A percentile compares a stretch with the other conserved stretches of the same genome.
phyloP scores from a whole-genome alignment of 1,140 invertebrate genomes.

The Sinonovacula constricta region DNA sequence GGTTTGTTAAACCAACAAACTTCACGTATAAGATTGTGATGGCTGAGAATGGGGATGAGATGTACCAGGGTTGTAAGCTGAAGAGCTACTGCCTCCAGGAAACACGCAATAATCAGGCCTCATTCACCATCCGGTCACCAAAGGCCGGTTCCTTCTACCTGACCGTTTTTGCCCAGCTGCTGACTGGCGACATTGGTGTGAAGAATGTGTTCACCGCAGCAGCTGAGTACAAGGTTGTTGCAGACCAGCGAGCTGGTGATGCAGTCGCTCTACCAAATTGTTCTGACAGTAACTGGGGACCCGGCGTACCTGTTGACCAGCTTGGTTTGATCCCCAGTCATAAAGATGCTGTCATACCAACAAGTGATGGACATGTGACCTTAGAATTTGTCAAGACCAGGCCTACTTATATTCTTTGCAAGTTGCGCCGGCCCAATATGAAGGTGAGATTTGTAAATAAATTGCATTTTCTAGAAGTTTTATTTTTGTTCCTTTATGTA shows the following conservation, averaged over 20 bases:
- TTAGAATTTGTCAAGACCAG: constrained; percentile 69
- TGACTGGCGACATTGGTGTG: constrained; percentile 62
- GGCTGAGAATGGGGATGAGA: constrained; percentile 60
- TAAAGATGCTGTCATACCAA: constrained; percentile 69
- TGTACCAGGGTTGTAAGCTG: constrained; percentile 69
- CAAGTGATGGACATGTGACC: constrained; percentile 62
- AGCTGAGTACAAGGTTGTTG: constrained; percentile 76
- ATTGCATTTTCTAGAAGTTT: neutral
- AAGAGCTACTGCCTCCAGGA: constrained; percentile 74
- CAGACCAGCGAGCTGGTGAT: constrained; percentile 65
- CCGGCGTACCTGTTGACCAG: constrained; percentile 75
- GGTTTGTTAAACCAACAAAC: constrained; percentile 37
- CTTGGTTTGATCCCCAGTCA: constrained; percentile 73
- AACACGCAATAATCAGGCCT: constrained; percentile 69
- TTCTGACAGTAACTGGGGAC: constrained; percentile 77
- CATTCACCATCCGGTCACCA: constrained; percentile 74
- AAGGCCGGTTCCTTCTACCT: constrained; percentile 74
- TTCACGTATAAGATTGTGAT: constrained; percentile 53
- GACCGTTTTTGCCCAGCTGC: constrained; percentile 76
- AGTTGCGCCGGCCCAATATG: constrained; percentile 71
- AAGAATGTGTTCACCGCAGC: constrained; percentile 73
- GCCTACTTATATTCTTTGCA: constrained; percentile 69
- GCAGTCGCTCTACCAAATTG: constrained; percentile 71
- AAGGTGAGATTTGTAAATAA: constrained; percentile 7
- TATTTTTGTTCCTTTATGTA: too few relatives aligned